Evolutionary conservation across 2,888 invertebrate genomes (phyloP).

Genomic region (Andrena minutula): DNA sequence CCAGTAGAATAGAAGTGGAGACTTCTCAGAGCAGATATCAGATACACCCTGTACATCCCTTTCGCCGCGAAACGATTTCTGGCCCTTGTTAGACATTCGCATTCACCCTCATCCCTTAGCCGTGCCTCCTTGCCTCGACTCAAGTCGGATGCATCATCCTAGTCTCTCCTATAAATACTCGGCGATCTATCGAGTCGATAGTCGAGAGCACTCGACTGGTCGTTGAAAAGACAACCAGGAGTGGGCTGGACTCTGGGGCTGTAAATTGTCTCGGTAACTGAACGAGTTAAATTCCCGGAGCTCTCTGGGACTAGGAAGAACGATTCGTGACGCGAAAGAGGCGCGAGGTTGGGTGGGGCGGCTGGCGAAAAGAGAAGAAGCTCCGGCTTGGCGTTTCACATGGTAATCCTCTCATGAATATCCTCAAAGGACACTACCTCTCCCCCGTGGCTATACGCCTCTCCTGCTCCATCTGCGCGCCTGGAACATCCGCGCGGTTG

Average conservation of each 20-base stretch:
- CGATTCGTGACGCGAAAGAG: constrained; percentile 38
- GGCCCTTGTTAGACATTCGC: no score
- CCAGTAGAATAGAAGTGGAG: no score
- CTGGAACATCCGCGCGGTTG: constrained; percentile 24
- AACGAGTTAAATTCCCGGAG: constrained; percentile 72
- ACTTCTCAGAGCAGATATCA: no score
- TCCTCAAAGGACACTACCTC: constrained; percentile 76
- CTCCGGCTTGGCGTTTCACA: constrained; percentile 79
- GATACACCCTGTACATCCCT: no score
- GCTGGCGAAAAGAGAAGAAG: constrained; percentile 69
- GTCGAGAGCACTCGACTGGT: constrained; percentile 39
- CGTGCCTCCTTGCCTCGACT: not conserved
- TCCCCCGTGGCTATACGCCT: not conserved
- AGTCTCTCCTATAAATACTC: constrained; percentile 51
- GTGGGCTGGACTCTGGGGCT: constrained; percentile 44
- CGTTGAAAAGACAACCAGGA: constrained; percentile 44
- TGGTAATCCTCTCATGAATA: constrained; percentile 83
- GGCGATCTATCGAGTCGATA: constrained; percentile 61
- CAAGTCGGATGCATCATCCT: constrained; percentile 17
- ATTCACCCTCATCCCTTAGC: no score
- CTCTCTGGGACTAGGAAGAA: constrained; percentile 47
- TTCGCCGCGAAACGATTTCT: no score
- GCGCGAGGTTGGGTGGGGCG: constrained; percentile 43
- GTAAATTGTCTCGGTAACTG: constrained; percentile 73
- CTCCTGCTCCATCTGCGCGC: constrained; percentile 2